phyloP scores from a whole-genome alignment of 1,140 invertebrate species.

The Halesus radiatus region DNA sequence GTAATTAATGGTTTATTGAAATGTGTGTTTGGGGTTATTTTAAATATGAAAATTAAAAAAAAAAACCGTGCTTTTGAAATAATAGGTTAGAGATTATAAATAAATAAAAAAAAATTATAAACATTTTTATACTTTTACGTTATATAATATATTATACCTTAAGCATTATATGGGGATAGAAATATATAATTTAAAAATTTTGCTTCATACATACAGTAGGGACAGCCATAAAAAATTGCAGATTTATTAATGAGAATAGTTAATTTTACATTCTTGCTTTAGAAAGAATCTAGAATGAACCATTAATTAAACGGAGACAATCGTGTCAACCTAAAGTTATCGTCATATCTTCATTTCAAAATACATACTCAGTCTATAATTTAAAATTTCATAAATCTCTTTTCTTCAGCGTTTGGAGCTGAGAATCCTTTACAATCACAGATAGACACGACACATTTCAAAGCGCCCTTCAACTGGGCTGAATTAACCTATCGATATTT shows the following conservation, averaged over 20 bases:
- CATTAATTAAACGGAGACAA: neutral
- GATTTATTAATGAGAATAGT: neutral
- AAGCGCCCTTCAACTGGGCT: neutral
- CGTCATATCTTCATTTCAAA: neutral
- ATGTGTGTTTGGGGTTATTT: too few relatives aligned
- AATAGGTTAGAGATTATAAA: too few relatives aligned
- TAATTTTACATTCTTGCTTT: conserved; percentile 5
- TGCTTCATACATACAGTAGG: neutral
- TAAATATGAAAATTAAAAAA: too few relatives aligned
- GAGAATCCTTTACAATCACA: conserved; percentile 47
- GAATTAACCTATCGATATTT: conserved; percentile 2
- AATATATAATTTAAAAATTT: neutral
- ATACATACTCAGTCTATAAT: conserved; percentile 41
- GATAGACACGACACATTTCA: conserved; percentile 41
- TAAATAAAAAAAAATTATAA: too few relatives aligned
- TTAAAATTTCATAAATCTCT: conserved; percentile 34
- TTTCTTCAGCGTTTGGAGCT: neutral
- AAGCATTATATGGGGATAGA: neutral
- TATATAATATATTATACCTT: neutral
- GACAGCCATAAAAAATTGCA: conserved; percentile 4
- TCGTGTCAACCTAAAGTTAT: neutral
- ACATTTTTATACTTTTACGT: neutral
- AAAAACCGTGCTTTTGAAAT: too few relatives aligned
- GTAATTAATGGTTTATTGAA: neutral
- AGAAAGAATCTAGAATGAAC: neutral